Evolutionary conservation across 1,140 invertebrate species (phyloP), one percentile per base, ranked within the genome.

Genomic region (Neotoxoptera formosana): DNA sequence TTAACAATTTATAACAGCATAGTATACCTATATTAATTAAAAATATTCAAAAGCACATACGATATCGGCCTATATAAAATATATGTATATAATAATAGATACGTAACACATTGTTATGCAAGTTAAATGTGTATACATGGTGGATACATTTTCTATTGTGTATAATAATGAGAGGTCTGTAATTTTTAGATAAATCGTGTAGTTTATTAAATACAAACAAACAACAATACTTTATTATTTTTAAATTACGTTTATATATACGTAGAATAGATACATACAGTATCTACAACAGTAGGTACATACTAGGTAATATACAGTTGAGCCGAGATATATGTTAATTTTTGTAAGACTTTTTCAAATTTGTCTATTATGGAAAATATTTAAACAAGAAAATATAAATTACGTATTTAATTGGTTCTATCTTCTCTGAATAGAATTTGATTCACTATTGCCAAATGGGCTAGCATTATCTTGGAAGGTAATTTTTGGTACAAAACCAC

Each of bases 401-500:
- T 89, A 89, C 6, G 30, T 17, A 34, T 88, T 30, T 89, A 86
- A 21, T 36, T 53, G 9, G 9, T 51, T 84, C 20, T 56, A 89
- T 89, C 67, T 89, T 88, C 47, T 88, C 84, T 90, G 84, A 34
- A 51, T 81, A 21, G 48, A 34, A 84, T 84, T 93, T 93, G 47
- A n/a, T 51, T 25, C 93, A 41, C 30, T 67, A 91, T 94, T 94
- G 53, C 94, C 94, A 92, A 96, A 95, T 25, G 96, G 96, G 94
- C 95, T 96, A 11, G 96, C 96, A 94, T 96, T 96, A 81, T 93
- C 91, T 84, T 96, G 95, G 94, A 96, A 97, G 45, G 96, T 96
- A 81, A 97, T 96, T 94, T 96, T 96, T 25, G 97, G 96, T 14
- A 97, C 96, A 94, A 96, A 97, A n/a, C 97, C 97, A 94, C 96